These are phyloP conservation scores for Atractosteus spatula DNA, from an alignment of 2,113 vertebrate genomes.

Conservation along the genomic window DNA sequence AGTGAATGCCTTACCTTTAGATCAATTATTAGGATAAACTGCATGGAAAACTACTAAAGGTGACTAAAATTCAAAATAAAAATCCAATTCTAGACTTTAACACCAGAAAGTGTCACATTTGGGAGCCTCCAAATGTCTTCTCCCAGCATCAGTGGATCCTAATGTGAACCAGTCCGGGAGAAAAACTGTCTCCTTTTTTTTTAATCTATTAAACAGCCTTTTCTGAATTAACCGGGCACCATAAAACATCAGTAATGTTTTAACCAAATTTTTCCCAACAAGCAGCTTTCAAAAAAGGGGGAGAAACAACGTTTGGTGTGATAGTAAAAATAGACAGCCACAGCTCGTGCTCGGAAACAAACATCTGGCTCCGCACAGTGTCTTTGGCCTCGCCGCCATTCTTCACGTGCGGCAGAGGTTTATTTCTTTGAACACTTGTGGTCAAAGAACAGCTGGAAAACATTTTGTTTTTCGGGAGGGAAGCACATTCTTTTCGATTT, in stretches of 20 bases:
- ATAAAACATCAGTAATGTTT: constrained; percentile 68
- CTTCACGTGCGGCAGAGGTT: constrained; percentile 54
- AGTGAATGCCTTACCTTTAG: too few species aligned
- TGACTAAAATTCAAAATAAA: too few species aligned
- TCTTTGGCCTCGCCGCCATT: constrained; percentile 46
- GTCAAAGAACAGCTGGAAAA: constrained; percentile 57
- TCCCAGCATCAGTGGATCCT: too few species aligned
- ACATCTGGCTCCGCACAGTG: constrained; percentile 64
- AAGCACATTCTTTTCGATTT: constrained; percentile 49
- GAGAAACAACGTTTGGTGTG: constrained; percentile 50
- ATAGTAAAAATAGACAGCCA: constrained; percentile 68
- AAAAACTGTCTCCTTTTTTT: constrained; percentile 50
- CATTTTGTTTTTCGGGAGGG: constrained; percentile 37
- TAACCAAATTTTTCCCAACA: constrained; percentile 63
- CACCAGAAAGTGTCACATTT: constrained; percentile 27
- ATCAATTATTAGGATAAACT: too few species aligned
- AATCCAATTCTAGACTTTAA: background rate
- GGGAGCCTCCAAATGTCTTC: too few species aligned
- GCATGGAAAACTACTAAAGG: too few species aligned
- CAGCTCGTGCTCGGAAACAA: constrained; percentile 67
- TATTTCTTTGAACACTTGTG: constrained; percentile 62
- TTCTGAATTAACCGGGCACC: constrained; percentile 62
- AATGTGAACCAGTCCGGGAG: constrained; percentile 25
- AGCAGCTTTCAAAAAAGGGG: constrained; percentile 56
- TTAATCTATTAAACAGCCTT: constrained; percentile 66